These are phyloP conservation scores for Empis stercorea DNA, from an alignment of 2,888 invertebrate species.

Conservation along the genomic window DNA sequence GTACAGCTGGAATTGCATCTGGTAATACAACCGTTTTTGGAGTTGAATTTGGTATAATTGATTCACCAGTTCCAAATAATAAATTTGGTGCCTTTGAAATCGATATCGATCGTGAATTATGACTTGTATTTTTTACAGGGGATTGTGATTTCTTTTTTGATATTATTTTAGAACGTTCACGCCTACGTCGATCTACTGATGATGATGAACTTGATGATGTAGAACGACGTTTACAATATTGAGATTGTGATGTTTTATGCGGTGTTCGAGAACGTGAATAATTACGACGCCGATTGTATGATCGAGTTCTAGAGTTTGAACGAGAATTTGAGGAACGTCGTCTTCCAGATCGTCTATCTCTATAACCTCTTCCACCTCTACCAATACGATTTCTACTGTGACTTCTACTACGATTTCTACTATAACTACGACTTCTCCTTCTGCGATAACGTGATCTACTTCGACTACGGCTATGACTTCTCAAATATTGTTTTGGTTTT, in stretches of 20 bases:
- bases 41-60: background rate
- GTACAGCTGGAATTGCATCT: conserved; percentile 5
- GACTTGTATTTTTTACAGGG: background rate
- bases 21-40: background rate
- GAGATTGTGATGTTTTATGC: conserved; percentile 17
- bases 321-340: conserved; percentile 19
- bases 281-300: conserved; percentile 17
- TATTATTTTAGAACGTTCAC: background rate
- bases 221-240: conserved; percentile 12
- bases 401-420: conserved; percentile 9
- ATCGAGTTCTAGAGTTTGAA: conserved; percentile 22
- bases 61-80: conserved; percentile 1
- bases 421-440: conserved; percentile 18
- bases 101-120: conserved; percentile 1
- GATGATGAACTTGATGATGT: conserved; percentile 14
- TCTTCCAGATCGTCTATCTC: conserved; percentile 13
- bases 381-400: conserved; percentile 11
- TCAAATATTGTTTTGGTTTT: conserved; percentile 18
- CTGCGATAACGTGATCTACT: conserved; percentile 17
- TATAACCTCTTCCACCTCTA: conserved; percentile 4
- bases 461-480: conserved; percentile 20
- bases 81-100: conserved; percentile 6
- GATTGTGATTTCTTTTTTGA: background rate
- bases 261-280: conserved; percentile 24
- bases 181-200: background rate